A percentile compares a stretch with the other conserved stretches of the same genome.
These are phyloP conservation scores for Lissocephala sabroskyi DNA, from an alignment of 2,888 invertebrate genomes.

Conservation along the genomic window DNA sequence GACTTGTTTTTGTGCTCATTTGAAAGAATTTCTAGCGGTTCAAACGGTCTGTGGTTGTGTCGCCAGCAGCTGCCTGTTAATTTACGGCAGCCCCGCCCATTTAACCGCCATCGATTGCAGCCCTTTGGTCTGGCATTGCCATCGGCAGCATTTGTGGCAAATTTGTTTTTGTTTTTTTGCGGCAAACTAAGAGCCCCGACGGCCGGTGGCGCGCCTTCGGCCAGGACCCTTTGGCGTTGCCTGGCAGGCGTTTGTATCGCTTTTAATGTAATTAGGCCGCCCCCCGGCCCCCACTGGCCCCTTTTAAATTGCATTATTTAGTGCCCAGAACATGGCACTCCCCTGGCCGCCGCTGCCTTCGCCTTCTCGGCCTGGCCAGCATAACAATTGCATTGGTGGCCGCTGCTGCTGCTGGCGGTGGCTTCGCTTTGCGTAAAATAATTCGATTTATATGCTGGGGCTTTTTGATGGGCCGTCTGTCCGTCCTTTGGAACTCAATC, in stretches of 20 bases:
- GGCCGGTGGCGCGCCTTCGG: neutral
- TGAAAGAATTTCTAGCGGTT: too few relatives aligned
- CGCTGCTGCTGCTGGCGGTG: conserved; percentile 10
- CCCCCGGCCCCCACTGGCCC: too few relatives aligned
- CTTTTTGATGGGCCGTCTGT: conserved; percentile 20
- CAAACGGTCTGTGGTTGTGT: conserved; percentile 7
- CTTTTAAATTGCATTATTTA: conserved; percentile 39
- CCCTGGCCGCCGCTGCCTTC: too few relatives aligned
- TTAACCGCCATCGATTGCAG: neutral
- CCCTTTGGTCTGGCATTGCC: neutral
- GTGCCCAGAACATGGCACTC: neutral
- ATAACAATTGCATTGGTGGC: conserved; percentile 1
- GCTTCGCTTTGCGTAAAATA: conserved; percentile 26
- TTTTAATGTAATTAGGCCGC: conserved; percentile 51
- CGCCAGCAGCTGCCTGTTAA: conserved; percentile 2
- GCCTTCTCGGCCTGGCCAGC: neutral
- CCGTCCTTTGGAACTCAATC: conserved; percentile 30
- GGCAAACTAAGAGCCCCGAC: neutral
- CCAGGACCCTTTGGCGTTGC: too few relatives aligned
- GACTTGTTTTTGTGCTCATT: neutral
- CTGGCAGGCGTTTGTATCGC: conserved; percentile 7
- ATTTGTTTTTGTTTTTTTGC: conserved; percentile 6
- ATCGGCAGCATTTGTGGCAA: conserved; percentile 1
- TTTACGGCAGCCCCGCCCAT: neutral
- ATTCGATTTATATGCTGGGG: conserved; percentile 33